Evolutionary conservation across 2,888 invertebrate genomes (phyloP), one percentile per base, ranked within the genome.

Genomic region (Phlogophora meticulosa): DNA sequence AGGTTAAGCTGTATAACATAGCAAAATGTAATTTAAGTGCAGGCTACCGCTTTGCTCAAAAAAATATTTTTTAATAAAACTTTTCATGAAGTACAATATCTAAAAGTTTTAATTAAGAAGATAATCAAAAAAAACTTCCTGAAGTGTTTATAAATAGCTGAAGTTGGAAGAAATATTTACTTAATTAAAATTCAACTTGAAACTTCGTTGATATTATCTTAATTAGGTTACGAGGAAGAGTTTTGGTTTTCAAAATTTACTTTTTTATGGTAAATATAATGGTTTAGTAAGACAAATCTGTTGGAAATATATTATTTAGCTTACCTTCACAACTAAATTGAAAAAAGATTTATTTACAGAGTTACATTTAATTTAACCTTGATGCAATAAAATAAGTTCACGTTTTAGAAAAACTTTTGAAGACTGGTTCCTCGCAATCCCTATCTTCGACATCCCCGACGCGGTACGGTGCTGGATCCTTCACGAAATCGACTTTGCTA

Each of bases 401-500:
- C 42, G 81, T 78, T 51, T 83, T 83, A 0, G 83, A 73, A 58
- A 85, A 90, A 11, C 85, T 85, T 66, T 89, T 87, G 10, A 84
- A 82, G 2, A 83, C 84, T 0, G 80, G 77, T 0, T 84, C 77
- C 1, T 86, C 86, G 0, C 82, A 81, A 36, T 80, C 78, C 15
- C 43, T 79, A 7, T 85, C 85, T 38, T 84, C 84, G 0, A 13
- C 10, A 4, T 70, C 59, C 13, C 74, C 82, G 5, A 91, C 84
- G 48, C 91, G 90, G 59, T 87, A 89, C 2, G 93, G 92, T 0
- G 88, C 76, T 0, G 93, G 92, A 15, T 91, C 91, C 57, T 93
- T 93, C 0, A 93, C 87, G 63, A 85, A 94, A 78, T 93, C 92
- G 3, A 93, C 89, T 80, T 92, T 94, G 61, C 86, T 89, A 20